Base-by-base conservation (phyloP, 2,797 vertebrate species). In the Cetoscarus ocellatus region DNA sequence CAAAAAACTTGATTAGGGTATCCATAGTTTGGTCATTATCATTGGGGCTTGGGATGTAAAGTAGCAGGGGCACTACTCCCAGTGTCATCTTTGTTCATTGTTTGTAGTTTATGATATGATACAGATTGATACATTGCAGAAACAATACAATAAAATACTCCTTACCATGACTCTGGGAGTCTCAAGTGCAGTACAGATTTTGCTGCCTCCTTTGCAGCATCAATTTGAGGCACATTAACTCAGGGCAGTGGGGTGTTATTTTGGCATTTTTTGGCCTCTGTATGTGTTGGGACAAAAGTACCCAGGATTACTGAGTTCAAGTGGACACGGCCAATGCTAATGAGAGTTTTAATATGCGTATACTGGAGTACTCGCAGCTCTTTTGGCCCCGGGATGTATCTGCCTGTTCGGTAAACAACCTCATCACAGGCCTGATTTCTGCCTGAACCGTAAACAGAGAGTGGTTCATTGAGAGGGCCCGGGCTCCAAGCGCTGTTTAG, bases 391-490 rank as follows among this genome's bases (percentile, higher is more conserved):
- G n/a, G 88, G 88, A 77, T 90, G 80, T 90, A 91, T 93, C 91
- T 87, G 80, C 87, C 80, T 80, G 77, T 70, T 82, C 85, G 44
- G 87, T 89, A 92, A 92, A 92, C 90, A 90, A 84, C 85, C 81
- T 82, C 82, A 90, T 87, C 90, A 86, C 90, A 88, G 90, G 86
- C 85, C 81, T 84, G 91, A 88, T 92, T 92, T 93, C 86, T 93
- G 93, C 85, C 80, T 91, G 80, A 85, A 91, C 87, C 74, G 55
- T 93, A 94, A 94, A 94, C 93, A 93, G 65, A 86, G 55, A 68
- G 83, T 77, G 87, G 92, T 92, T 93, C 91, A 93, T 71, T 89
- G 86, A 83, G 90, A 85, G 88, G 90, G 74, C 86, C 79, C 60
- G 58, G 79, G 84, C 91, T 89, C 88, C n/a, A 64, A 86, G 88